A percentile compares a stretch with the other conserved stretches of the same genome.
Conservation (phyloP, 2,113 vertebrate genomes). For the Anarhynchus alexandrinus region DNA sequence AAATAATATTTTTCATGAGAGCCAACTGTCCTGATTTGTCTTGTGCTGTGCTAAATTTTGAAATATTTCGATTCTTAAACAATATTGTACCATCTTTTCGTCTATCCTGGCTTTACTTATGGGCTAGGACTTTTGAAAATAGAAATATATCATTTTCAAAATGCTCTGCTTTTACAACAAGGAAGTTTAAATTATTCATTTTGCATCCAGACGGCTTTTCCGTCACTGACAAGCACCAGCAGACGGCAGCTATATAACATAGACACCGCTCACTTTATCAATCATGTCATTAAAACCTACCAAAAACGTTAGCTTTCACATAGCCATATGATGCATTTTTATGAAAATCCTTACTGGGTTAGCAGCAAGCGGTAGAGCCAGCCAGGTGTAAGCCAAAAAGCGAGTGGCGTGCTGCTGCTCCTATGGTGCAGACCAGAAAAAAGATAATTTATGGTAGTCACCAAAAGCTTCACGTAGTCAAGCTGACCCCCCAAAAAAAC, state of each 20-base stretch:
- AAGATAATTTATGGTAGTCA: neutral
- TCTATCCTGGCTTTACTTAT: neutral
- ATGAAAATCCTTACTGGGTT: neutral
- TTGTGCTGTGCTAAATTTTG: neutral
- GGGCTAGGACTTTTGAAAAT: neutral
- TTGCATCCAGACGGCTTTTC: neutral
- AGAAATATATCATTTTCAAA: neutral
- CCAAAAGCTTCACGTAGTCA: neutral
- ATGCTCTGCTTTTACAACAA: neutral
- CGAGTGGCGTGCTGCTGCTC: accelerated
- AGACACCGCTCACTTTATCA: neutral
- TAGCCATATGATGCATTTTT: neutral
- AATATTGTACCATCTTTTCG: neutral
- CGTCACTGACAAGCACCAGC: accelerated
- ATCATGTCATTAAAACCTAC: accelerated
- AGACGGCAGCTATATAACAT: accelerated
- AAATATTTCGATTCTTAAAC: neutral
- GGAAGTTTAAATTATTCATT: neutral
- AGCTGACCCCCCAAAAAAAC: neutral
- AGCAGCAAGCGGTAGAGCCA: neutral
- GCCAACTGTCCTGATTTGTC: neutral
- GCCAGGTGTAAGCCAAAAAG: neutral
- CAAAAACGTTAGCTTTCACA: neutral
- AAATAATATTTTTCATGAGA: neutral
- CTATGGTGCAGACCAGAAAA: neutral